Evolutionary conservation across 2,797 vertebrate species (phyloP), one percentile per base, ranked within the genome.

Genomic region (Neopelma chrysocephalum): DNA sequence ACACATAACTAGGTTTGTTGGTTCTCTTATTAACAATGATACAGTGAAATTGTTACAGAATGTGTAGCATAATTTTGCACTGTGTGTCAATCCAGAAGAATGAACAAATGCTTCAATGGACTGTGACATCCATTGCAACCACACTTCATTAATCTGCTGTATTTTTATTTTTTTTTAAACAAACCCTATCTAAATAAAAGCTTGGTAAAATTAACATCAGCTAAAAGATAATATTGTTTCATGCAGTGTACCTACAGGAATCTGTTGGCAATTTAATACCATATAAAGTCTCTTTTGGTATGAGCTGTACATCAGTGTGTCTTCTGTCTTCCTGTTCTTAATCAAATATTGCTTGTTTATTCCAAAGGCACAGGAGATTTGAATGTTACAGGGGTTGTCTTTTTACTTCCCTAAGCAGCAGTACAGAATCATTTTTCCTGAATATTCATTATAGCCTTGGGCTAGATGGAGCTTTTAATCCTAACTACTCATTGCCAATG

Each of bases 401-500:
- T 96, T 96, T 83, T 88, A 89, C 76, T 96, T 89, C 92, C 87
- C 91, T 89, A 88, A 96, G 92, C 89, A 81, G 86, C 92, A 76
- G 91, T 70, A 96, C 61, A 66, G 91, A 96, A 91, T 79, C 79
- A 86, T 92, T 90, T 94, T 91, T 81, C 92, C 89, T 96, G 94
- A 94, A 96, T 97, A 96, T 96, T 97, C 95, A 96, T 97, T 92
- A 94, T 75, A 96, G 96, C 96, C 96, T 93, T 78, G 87, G 96
- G 96, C 91, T 93, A 94, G 57, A 88, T 89, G 89, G 61, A 94
- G 91, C 94, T 96, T 96, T 96, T 96, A 96, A 96, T 97, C 94
- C 92, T 72, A 94, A 96, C 96, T 83, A 95, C 89, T 96, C 89
- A 70, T 91, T 96, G 96, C 91, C 96, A 95, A 93, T 93, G 94